Evolutionary conservation across 2,888 invertebrate genomes (phyloP).

Genomic region (Cataglyphis rosenhaueri): DNA sequence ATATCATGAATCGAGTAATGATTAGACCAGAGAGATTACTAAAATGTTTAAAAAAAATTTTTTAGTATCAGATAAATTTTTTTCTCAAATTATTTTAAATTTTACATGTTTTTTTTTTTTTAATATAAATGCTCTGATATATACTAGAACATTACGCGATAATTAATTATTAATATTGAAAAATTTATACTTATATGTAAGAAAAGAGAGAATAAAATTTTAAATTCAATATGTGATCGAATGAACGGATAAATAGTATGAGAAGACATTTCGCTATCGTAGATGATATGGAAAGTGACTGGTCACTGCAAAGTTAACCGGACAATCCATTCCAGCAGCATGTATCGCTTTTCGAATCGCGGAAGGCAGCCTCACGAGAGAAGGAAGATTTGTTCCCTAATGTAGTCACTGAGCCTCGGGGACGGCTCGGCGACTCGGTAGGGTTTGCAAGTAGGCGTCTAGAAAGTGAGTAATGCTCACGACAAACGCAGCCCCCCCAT

Average conservation of each 20-base stretch:
- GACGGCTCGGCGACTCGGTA: conserved; percentile 71
- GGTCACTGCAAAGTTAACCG: conserved; percentile 39
- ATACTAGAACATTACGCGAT: background rate
- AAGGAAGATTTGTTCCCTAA: conserved; percentile 84
- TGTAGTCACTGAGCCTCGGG: conserved; percentile 84
- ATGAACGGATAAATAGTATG: conserved; percentile 22
- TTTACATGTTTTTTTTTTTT: background rate
- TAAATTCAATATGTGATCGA: conserved; percentile 6
- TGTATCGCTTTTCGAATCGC: conserved; percentile 35
- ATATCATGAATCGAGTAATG: background rate
- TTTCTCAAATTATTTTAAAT: conserved; percentile 6
- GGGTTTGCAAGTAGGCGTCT: conserved; percentile 81
- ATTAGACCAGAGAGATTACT: background rate
- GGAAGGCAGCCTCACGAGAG: conserved; percentile 58
- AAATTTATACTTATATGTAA: background rate
- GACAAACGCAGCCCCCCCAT: conserved; percentile 84
- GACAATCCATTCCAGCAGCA: conserved; percentile 35
- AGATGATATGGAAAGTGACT: conserved; percentile 59
- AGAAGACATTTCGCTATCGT: conserved; percentile 3
- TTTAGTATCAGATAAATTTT: too few species aligned
- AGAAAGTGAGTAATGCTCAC: conserved; percentile 85
- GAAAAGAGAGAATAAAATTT: background rate
- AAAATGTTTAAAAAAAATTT: background rate
- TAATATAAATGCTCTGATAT: too few species aligned
- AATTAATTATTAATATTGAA: background rate